Evolutionary conservation across 2,797 vertebrate genomes (phyloP).

Genomic region (Cyprinodon diabolis): DNA sequence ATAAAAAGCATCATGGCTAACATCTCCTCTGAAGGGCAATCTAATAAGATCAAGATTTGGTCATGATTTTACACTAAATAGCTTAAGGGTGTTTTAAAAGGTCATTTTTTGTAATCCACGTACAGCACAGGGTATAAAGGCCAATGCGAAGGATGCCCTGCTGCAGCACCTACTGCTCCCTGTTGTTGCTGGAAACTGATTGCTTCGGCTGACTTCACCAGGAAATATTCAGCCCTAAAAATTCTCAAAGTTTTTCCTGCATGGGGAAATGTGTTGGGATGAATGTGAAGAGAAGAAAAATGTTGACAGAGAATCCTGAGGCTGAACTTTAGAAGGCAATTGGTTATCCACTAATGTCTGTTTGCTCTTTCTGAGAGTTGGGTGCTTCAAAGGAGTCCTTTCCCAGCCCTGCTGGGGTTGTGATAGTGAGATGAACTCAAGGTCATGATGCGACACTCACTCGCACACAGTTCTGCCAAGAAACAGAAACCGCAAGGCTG

Average conservation of each 20-base stretch:
- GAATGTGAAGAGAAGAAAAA: constrained; percentile 11
- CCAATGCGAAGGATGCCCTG: constrained; percentile 19
- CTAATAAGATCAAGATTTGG: constrained; percentile 16
- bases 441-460: constrained; percentile 34
- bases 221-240: constrained; percentile 27
- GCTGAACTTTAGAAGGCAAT: constrained; percentile 31
- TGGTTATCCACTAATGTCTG: constrained; percentile 25
- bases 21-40: constrained; percentile 25
- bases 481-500: constrained; percentile 3
- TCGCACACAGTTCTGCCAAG: constrained; percentile 6
- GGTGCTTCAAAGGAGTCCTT: constrained; percentile 55
- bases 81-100: constrained; percentile 46
- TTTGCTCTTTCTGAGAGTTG: constrained; percentile 45
- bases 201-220: constrained; percentile 8
- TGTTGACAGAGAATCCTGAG: constrained; percentile 15
- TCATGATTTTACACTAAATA: constrained; percentile 47
- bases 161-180: constrained; percentile 18
- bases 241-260: constrained; percentile 4
- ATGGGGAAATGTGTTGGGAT: not conserved
- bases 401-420: constrained; percentile 34
- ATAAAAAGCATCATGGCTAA: not conserved
- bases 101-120: constrained; percentile 51
- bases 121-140: constrained; percentile 10
- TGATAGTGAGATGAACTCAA: constrained; percentile 43
- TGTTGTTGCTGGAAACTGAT: constrained; percentile 22